phyloP scores from a whole-genome alignment of 2,888 invertebrate genomes.

The Ophion ellenae region DNA sequence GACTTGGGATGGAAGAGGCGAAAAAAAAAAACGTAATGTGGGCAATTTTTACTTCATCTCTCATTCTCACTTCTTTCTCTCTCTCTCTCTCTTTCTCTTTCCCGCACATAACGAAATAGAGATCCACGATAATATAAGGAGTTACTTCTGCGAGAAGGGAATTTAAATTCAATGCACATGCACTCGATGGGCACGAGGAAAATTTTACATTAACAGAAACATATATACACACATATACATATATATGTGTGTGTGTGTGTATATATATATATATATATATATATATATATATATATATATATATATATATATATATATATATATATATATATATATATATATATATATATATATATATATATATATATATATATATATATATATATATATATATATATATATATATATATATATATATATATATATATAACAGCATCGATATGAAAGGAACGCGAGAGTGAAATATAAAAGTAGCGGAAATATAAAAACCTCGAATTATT shows the following conservation, averaged over 20 bases:
- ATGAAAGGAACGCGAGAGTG: neutral
- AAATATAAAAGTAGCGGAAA: constrained; percentile 10
- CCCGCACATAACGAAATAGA: too few species aligned
- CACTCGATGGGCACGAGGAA: neutral
- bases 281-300: too few species aligned
- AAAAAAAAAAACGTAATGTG: neutral
- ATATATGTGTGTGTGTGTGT: too few species aligned
- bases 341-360: neutral
- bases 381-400: too few species aligned
- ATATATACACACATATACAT: neutral
- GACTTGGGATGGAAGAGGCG: neutral
- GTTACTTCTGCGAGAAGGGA: neutral
- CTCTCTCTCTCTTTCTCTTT: too few species aligned
- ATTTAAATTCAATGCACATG: neutral
- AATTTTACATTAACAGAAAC: neutral
- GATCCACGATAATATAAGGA: neutral
- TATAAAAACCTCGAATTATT: constrained; percentile 31
- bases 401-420: too few species aligned
- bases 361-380: too few species aligned
- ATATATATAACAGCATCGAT: neutral
- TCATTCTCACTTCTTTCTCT: too few species aligned
- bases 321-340: too few species aligned
- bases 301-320: too few species aligned
- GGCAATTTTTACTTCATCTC: neutral
- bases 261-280: too few species aligned